Evolutionary conservation across 2,888 invertebrate species (phyloP).

Genomic region (Eurois occulta): DNA sequence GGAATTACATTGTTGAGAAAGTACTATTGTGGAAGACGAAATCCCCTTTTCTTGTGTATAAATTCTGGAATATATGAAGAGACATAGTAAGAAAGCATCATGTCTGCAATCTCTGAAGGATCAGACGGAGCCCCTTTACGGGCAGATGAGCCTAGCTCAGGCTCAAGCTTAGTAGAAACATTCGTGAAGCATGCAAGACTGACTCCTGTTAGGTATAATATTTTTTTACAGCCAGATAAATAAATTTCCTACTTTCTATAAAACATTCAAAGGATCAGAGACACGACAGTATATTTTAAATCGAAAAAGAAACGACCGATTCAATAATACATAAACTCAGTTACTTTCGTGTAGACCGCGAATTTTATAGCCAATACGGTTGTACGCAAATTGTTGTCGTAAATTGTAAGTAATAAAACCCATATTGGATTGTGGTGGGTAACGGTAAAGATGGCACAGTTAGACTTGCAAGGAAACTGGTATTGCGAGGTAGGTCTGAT

Average conservation of each 20-base stretch:
- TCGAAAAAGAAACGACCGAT: constrained; percentile 37
- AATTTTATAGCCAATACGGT: constrained; percentile 58
- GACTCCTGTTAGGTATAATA: background rate
- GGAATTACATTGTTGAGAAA: constrained; percentile 31
- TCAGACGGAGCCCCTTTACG: background rate
- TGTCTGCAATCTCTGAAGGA: background rate
- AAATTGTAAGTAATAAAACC: constrained; percentile 63
- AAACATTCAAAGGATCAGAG: constrained; percentile 4
- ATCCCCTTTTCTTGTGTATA: constrained; percentile 26
- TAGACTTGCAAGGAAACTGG: constrained; percentile 67
- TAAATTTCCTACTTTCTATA: background rate
- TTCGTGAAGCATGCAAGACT: background rate
- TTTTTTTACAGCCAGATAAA: background rate
- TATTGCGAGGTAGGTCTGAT: constrained; percentile 67
- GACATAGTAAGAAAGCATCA: constrained; percentile 9
- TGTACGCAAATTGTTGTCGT: constrained; percentile 62
- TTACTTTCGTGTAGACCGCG: constrained; percentile 58
- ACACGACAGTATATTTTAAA: constrained; percentile 23
- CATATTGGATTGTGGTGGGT: constrained; percentile 59
- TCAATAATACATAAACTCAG: constrained; percentile 60
- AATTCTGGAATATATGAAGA: constrained; percentile 17
- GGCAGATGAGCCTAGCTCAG: background rate
- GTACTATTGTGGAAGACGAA: constrained; percentile 17
- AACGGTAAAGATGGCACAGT: constrained; percentile 72
- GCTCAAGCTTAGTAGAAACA: background rate